Base-by-base conservation (phyloP, 2,888 invertebrate genomes). In the Phoronis australis region DNA sequence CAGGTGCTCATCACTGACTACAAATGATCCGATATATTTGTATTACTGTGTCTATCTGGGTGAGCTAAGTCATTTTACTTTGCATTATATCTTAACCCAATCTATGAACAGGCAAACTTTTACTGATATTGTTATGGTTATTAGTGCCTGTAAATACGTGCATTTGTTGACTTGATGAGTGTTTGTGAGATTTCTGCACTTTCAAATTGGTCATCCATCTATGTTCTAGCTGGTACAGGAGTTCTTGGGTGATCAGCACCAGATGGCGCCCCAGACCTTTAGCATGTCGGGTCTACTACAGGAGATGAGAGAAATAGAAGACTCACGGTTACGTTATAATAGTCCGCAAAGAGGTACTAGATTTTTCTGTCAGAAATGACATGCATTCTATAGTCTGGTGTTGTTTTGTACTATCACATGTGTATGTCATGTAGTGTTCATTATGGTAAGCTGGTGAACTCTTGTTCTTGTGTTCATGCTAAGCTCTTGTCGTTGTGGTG, bases 281-380 rank as follows among this genome's bases (percentile, higher is more conserved):
- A 86, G 88, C 69, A 93, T 95, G 93, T 89, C 89, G 65, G 82
- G 82, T 23, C 78, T 91, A 50, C 77, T 95, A 49, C 85, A 89
- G 62, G 92, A 90, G 78, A 87, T 95, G 83, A 84, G 89, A 53
- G 86, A 88, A 68, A 84, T 88, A 22, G 86, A 85, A 72, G 73
- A 72, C 50, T 59, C 68, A 1, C 66, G 69, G 45, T 51, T 64
- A 31, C 64, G 64, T 43, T 64, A 67, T 51, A 9, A 31, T 9
- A 60, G 63, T 4, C 69, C 71, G 35, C 65, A 69, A 49, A 62
- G 64, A 68, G 73, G 72, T 74, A 41, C n/a, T n/a, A n/a, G n/a
- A n/a, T n/a, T n/a, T n/a, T n/a, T n/a, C n/a, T n/a, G n/a, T n/a
- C 39, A 20, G 9, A 20, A n/a, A 6, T 15, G 6, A 39, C 18